Base-by-base conservation (phyloP, 2,888 invertebrate species). In the Heliothis peltigera region DNA sequence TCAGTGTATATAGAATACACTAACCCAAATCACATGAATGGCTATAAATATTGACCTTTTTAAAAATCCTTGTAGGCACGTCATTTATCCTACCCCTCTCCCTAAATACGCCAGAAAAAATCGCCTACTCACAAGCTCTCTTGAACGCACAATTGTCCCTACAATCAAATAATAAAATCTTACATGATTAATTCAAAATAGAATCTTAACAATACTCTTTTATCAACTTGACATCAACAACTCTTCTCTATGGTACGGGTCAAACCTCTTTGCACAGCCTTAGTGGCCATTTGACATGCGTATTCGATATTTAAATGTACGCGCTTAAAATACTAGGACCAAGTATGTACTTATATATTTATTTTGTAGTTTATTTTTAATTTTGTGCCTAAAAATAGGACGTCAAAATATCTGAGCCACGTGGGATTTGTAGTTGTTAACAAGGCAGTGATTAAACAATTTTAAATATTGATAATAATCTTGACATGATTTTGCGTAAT, bases 81-180 rank as follows among this genome's bases (percentile, higher is more conserved):
- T 39, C n/a, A 39, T 19, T 46, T 5, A 12, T 52, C 19, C 21
- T 35, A 10, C 57, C 32, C 15, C n/a, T 21, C 46, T 25, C n/a
- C 21, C 18, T 32, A 32, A 51, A 2, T 60, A 7, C n/a, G 35
- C 10, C 25, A 19, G 19, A 54, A 42, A 51, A 43, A 21, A n/a
- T 49, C 48, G 25, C 47, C 7, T 58, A 28, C 43, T 61, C 44
- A 63, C 55, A 64, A 58, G 17, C 32, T 28, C 53, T 53, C 59
- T 60, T 54, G 2, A 52, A 42, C 18, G 54, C 32, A 42, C 35
- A 43, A 73, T 60, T 74, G 61, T 65, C 15, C 55, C 53, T 72
- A 44, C 53, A 77, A 77, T 77, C 77, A 79, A 75, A 79, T 77
- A 78, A 68, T 80, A 74, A 57, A 66, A 78, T 79, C 80, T 67